A percentile compares a stretch with the other conserved stretches of the same genome.
Evolutionary conservation across 2,113 vertebrate species (phyloP).

Genomic region (Rousettus leschenaultii): DNA sequence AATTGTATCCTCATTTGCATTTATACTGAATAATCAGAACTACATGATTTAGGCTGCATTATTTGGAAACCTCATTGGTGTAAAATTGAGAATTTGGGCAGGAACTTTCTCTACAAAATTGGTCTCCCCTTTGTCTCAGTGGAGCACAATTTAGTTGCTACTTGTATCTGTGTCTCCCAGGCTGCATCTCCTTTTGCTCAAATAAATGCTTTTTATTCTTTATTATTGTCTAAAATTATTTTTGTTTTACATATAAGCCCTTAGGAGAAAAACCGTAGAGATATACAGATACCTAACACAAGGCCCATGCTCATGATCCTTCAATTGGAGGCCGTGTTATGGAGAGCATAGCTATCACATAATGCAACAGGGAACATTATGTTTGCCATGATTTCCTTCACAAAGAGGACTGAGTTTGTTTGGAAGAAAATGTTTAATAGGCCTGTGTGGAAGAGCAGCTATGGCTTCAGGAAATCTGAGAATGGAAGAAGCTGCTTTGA

Average conservation of each 20-base stretch:
- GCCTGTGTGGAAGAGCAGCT: neutral
- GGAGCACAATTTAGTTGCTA: neutral
- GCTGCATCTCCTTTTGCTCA: neutral
- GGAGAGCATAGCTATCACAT: neutral
- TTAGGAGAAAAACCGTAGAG: neutral
- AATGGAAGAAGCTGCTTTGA: neutral
- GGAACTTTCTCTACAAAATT: neutral
- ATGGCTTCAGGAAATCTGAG: neutral
- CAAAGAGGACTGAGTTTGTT: neutral
- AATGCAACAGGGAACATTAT: neutral
- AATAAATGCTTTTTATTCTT: neutral
- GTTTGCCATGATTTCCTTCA: neutral
- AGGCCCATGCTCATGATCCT: neutral
- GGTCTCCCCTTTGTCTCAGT: neutral
- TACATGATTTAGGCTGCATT: neutral
- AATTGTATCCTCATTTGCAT: neutral
- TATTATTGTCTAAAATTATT: neutral
- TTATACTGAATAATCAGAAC: neutral
- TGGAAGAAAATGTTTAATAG: neutral
- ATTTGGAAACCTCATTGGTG: neutral
- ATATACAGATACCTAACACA: no score
- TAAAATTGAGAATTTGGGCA: neutral
- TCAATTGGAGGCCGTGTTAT: neutral
- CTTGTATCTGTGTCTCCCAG: neutral
- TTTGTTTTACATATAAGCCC: neutral